Percentiles rank a stretch among this genome's conserved stretches.
phyloP scores from a whole-genome alignment of 2,797 vertebrate genomes.

The Garrulus glandarius region DNA sequence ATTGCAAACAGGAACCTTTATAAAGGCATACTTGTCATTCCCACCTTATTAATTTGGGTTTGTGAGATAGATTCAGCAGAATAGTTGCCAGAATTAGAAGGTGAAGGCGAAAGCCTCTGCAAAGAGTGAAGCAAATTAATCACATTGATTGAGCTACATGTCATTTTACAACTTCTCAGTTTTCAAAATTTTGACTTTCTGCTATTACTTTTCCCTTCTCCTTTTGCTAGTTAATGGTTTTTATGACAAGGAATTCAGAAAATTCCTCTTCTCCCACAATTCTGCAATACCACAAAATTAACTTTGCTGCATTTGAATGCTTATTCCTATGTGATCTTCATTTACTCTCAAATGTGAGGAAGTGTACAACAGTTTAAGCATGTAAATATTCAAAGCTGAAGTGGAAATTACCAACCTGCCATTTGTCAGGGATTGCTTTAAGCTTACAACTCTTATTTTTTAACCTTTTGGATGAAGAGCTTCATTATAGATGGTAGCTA shows the following conservation, averaged over 20 bases:
- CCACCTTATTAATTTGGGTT: constrained; percentile 3
- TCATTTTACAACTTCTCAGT: neutral
- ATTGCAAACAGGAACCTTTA: constrained; percentile 14
- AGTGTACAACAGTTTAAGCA: neutral
- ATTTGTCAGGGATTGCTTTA: neutral
- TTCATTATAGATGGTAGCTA: neutral
- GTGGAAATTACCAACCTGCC: neutral
- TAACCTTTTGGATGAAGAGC: neutral
- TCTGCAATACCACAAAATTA: neutral
- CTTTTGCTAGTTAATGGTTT: constrained; percentile 3
- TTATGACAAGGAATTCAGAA: neutral
- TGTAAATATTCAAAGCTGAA: neutral
- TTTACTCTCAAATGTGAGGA: neutral
- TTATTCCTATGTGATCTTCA: neutral
- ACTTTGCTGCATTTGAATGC: neutral
- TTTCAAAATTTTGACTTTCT: constrained; percentile 6
- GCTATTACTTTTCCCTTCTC: neutral
- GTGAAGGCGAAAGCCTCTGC: neutral
- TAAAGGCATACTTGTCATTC: constrained; percentile 5
- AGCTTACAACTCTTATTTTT: neutral
- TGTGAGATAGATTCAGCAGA: constrained; percentile 21
- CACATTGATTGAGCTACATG: constrained; percentile 3
- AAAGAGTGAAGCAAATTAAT: constrained; percentile 36
- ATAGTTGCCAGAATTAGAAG: constrained; percentile 27
- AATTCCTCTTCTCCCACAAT: neutral